These are phyloP conservation scores for Argya squamiceps DNA, from an alignment of 2,797 vertebrate species.

Conservation along the genomic window DNA sequence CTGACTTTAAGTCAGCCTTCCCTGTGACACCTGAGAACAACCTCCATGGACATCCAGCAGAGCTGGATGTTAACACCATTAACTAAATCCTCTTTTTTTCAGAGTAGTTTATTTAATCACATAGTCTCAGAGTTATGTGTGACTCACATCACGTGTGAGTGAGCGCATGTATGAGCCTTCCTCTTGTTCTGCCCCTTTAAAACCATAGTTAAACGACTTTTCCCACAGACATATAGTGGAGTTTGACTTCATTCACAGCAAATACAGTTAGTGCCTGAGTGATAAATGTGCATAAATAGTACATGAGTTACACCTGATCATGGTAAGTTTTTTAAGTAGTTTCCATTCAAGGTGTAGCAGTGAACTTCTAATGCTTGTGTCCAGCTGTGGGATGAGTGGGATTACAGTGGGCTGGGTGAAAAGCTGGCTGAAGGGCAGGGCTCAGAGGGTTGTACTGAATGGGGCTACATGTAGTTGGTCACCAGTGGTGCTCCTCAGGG, in stretches of 20 bases:
- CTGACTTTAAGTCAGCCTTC: background rate
- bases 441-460: background rate
- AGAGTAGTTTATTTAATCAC: background rate
- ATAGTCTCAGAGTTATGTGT: background rate
- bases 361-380: background rate
- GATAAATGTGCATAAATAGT: background rate
- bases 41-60: background rate
- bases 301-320: background rate
- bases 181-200: background rate
- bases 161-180: fast-evolving
- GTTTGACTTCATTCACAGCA: background rate
- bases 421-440: background rate
- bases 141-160: background rate
- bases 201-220: background rate
- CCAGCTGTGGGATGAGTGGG: background rate
- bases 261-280: background rate
- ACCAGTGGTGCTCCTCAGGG: background rate
- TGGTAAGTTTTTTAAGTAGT: background rate
- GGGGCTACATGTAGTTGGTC: background rate
- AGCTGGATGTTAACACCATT: background rate
- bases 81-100: background rate
- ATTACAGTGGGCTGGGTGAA: background rate
- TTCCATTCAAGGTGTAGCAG: background rate
- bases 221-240: background rate
- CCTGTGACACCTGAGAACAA: fast-evolving